Evolutionary conservation across 2,113 vertebrate genomes (phyloP).

Genomic region (Phasianus colchicus): DNA sequence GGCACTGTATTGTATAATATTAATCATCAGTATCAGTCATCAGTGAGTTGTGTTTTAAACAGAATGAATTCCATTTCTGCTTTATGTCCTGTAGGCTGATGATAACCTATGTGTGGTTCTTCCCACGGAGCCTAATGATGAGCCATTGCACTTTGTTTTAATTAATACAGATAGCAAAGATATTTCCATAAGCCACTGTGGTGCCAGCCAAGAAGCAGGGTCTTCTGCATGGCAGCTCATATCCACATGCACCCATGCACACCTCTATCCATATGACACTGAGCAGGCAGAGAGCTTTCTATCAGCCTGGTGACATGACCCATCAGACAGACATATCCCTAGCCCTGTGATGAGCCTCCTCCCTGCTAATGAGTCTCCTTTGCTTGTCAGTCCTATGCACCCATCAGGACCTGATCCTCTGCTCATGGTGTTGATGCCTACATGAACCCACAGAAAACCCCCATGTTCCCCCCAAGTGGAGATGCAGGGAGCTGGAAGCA

Average conservation of each 20-base stretch:
- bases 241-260: accelerated
- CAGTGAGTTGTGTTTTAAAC: slow-evolving; percentile 29
- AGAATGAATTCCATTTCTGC: slow-evolving; percentile 40
- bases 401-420: background rate
- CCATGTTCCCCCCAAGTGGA: accelerated
- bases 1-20: background rate
- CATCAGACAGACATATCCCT: background rate
- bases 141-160: slow-evolving; percentile 52
- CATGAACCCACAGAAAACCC: accelerated
- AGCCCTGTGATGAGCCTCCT: background rate
- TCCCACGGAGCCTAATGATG: background rate
- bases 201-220: background rate
- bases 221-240: background rate
- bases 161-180: slow-evolving; percentile 65
- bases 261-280: background rate
- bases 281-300: background rate
- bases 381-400: background rate
- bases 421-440: background rate
- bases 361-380: background rate
- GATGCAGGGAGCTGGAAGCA: accelerated
- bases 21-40: slow-evolving; percentile 29
- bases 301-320: accelerated
- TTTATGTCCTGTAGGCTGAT: background rate
- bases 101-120: slow-evolving; percentile 30
- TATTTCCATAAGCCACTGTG: slow-evolving; percentile 45